These are phyloP conservation scores for Babylonia areolata DNA, from an alignment of 1,140 invertebrate species.

Conservation along the genomic window DNA sequence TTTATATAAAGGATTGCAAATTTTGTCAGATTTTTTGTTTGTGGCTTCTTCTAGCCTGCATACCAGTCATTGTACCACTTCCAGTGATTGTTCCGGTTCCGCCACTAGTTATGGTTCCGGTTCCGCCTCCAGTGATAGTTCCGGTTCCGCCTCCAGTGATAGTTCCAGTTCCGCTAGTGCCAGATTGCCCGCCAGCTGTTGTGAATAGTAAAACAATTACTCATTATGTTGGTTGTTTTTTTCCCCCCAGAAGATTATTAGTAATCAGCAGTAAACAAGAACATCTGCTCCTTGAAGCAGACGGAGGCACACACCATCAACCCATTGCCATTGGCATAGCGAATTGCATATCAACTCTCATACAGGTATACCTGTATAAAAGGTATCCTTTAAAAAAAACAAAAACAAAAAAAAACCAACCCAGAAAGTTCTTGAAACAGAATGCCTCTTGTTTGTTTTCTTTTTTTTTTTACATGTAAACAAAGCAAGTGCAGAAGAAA, in stretches of 20 bases:
- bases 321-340: no score
- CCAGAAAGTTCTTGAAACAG: no score
- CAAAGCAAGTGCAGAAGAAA: no score
- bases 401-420: no score
- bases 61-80: conserved; percentile 14
- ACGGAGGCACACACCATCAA: background rate
- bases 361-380: no score
- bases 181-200: background rate
- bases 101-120: conserved; percentile 20
- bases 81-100: conserved; percentile 39
- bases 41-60: background rate
- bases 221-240: background rate
- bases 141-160: conserved; percentile 9
- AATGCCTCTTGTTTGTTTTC: no score
- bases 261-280: background rate
- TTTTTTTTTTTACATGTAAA: no score
- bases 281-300: background rate
- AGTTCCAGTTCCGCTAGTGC: conserved; percentile 39
- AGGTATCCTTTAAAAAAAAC: no score
- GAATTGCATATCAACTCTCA: no score
- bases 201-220: background rate
- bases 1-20: background rate
- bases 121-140: conserved; percentile 12
- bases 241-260: background rate
- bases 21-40: no score